A percentile compares a stretch with the other conserved stretches of the same genome.
Evolutionary conservation across 2,797 vertebrate species (phyloP).

Genomic region (Protonibea diacanthus): DNA sequence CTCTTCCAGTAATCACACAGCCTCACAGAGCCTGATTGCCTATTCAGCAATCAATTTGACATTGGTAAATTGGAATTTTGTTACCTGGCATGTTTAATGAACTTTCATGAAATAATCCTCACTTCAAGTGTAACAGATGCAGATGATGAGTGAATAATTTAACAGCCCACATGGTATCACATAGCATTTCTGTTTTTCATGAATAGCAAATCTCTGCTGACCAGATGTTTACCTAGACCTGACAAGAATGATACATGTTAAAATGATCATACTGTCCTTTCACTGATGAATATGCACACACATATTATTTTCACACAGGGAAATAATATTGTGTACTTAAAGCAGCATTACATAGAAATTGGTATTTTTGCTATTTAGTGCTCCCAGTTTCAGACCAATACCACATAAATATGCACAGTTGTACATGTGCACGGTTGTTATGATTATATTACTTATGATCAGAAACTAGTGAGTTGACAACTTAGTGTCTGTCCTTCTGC

Average conservation of each 20-base stretch:
- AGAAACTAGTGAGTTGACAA: no score
- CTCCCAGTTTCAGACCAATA: no score
- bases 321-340: neutral
- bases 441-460: no score
- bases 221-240: constrained; percentile 52
- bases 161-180: constrained; percentile 42
- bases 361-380: no score
- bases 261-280: constrained; percentile 37
- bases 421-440: no score
- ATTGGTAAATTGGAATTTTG: neutral
- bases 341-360: no score
- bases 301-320: constrained; percentile 5
- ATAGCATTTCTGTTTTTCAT: constrained; percentile 46
- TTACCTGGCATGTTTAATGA: constrained; percentile 22
- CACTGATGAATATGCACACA: neutral
- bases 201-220: constrained; percentile 43
- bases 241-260: constrained; percentile 41
- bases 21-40: neutral
- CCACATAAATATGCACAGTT: no score
- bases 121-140: constrained; percentile 16
- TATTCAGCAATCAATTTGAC: constrained; percentile 16
- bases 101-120: neutral
- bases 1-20: neutral
- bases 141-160: constrained; percentile 51
- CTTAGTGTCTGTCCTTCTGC: no score